Evolutionary conservation across 2,888 invertebrate genomes (phyloP).

Genomic region (Iselma pallidipennis): DNA sequence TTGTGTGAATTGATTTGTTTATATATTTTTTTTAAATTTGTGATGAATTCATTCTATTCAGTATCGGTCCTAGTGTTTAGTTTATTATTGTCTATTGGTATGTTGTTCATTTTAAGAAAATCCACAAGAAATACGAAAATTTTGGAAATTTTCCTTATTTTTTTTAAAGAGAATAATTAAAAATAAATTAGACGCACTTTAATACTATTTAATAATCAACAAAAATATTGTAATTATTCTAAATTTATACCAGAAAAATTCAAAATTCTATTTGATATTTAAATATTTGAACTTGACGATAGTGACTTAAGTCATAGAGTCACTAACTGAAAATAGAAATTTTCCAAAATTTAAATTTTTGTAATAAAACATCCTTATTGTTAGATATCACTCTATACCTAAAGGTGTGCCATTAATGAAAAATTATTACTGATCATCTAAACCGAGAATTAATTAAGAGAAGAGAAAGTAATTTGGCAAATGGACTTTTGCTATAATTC

Average conservation of each 20-base stretch:
- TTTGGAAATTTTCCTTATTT: not conserved
- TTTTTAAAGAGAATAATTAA: not conserved
- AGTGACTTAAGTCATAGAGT: not conserved
- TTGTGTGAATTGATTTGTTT: not conserved
- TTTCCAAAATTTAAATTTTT: not conserved
- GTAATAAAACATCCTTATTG: not conserved
- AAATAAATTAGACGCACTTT: not conserved
- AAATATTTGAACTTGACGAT: not conserved
- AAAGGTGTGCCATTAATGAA: not conserved
- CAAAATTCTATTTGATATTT: not conserved
- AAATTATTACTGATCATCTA: too few species aligned
- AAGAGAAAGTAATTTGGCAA: too few species aligned
- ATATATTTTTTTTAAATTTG: not conserved
- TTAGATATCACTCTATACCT: too few species aligned
- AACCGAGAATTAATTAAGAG: too few species aligned
- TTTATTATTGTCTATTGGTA: not conserved
- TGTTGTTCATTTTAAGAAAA: not conserved
- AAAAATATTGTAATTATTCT: not conserved
- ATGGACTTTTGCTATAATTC: too few species aligned
- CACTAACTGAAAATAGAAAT: not conserved
- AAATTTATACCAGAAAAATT: too few species aligned
- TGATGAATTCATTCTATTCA: not conserved
- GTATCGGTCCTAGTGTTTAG: not conserved
- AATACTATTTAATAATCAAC: not conserved
- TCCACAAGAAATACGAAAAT: not conserved